A percentile compares a stretch with the other conserved stretches of the same genome.
These are phyloP conservation scores for Chrysemys picta DNA, from an alignment of 2,113 vertebrate species.

Conservation along the genomic window DNA sequence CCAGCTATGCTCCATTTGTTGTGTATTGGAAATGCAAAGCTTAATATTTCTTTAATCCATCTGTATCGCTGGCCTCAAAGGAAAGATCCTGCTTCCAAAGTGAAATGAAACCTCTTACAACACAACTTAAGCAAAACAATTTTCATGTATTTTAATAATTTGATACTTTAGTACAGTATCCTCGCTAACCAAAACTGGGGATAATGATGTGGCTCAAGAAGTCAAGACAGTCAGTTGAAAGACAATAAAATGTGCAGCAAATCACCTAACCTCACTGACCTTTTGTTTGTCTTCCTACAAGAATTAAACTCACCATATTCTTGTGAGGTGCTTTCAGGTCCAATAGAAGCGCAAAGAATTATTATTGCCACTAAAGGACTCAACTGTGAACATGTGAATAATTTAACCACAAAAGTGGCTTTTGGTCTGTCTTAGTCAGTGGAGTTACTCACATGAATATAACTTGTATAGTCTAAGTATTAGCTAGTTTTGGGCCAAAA, in stretches of 20 bases:
- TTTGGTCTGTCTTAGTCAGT: not conserved
- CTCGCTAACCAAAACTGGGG: not conserved
- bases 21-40: not conserved
- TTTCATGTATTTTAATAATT: not conserved
- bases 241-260: not conserved
- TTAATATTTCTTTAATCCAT: not conserved
- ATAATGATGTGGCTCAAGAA: not conserved
- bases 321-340: not conserved
- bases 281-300: not conserved
- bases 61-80: not conserved
- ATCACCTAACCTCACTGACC: too few relatives aligned
- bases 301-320: not conserved
- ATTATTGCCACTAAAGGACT: not conserved
- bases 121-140: not conserved
- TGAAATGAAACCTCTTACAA: not conserved
- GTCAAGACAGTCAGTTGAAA: not conserved
- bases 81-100: not conserved
- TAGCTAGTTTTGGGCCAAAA: not conserved
- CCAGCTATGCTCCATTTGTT: accelerated
- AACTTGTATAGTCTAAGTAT: not conserved
- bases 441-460: not conserved
- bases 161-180: not conserved
- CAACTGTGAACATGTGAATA: not conserved
- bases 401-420: not conserved
- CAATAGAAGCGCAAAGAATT: not conserved